Evolutionary conservation across 2,888 invertebrate species (phyloP).

Genomic region (Aspidapion aeneum): DNA sequence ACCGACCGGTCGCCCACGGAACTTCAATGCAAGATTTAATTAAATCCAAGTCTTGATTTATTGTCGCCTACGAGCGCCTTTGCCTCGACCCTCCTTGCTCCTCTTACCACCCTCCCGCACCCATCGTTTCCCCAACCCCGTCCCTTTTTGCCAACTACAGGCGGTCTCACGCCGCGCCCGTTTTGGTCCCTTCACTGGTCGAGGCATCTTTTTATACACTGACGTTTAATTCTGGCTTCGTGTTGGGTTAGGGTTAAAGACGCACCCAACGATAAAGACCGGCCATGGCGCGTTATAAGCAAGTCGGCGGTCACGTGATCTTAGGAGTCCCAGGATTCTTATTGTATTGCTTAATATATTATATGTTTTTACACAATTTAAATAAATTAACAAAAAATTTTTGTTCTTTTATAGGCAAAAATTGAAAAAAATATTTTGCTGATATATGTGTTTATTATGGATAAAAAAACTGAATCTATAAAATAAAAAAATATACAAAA

Average conservation of each 20-base stretch:
- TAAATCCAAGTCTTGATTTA: slow-evolving; percentile 55
- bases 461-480: too few relatives aligned
- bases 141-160: slow-evolving; percentile 18
- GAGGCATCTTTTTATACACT: slow-evolving; percentile 1
- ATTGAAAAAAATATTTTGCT: too few relatives aligned
- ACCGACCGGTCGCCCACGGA: slow-evolving; percentile 50
- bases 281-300: too few relatives aligned
- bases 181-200: not conserved
- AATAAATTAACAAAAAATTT: too few relatives aligned
- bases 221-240: slow-evolving; percentile 3
- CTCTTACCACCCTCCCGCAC: slow-evolving; percentile 15
- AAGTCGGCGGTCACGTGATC: too few relatives aligned
- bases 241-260: not conserved
- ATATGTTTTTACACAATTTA: too few relatives aligned
- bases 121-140: slow-evolving; percentile 17
- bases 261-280: too few relatives aligned
- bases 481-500: too few relatives aligned
- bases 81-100: slow-evolving; percentile 24
- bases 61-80: slow-evolving; percentile 46
- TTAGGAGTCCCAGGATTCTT: too few relatives aligned
- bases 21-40: slow-evolving; percentile 56
- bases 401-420: too few relatives aligned
- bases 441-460: too few relatives aligned
- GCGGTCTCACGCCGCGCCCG: not conserved
- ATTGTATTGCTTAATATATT: too few relatives aligned